A percentile compares a stretch with the other conserved stretches of the same genome.
Conservation (phyloP, 2,888 invertebrate species). For the Sycophila texana region DNA sequence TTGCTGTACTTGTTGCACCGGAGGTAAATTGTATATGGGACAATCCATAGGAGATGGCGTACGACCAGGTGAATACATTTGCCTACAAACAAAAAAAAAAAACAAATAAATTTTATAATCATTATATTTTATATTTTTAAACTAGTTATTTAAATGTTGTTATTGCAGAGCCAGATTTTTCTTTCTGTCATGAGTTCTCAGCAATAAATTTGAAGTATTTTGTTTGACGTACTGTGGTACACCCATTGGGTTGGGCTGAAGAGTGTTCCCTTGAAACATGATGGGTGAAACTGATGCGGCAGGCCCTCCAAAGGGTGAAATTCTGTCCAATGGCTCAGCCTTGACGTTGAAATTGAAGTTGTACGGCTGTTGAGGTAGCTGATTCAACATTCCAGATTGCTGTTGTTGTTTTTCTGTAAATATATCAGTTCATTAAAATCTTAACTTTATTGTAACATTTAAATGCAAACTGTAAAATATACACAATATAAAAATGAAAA, state of each 20-base stretch:
- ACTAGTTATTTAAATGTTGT: neutral
- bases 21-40: conserved; percentile 60
- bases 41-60: conserved; percentile 67
- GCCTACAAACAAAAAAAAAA: conserved; percentile 59
- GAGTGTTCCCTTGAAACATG: conserved; percentile 59
- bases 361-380: conserved; percentile 63
- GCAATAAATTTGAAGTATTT: neutral
- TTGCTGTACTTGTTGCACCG: conserved; percentile 59
- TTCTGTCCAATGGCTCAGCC: conserved; percentile 65
- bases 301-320: conserved; percentile 60
- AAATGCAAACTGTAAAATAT: neutral
- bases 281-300: conserved; percentile 59
- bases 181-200: neutral
- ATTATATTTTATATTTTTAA: neutral
- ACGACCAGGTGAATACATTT: conserved; percentile 64
- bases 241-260: conserved; percentile 17
- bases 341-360: conserved; percentile 63
- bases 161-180: too few species aligned
- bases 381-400: conserved; percentile 59
- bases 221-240: conserved; percentile 33
- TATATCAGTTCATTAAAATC: conserved; percentile 6
- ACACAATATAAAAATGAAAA: neutral
- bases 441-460: neutral
- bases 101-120: conserved; percentile 21
- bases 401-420: conserved; percentile 56